Conservation (phyloP, 1,140 invertebrate species). For the Dreissena rostriformis region DNA sequence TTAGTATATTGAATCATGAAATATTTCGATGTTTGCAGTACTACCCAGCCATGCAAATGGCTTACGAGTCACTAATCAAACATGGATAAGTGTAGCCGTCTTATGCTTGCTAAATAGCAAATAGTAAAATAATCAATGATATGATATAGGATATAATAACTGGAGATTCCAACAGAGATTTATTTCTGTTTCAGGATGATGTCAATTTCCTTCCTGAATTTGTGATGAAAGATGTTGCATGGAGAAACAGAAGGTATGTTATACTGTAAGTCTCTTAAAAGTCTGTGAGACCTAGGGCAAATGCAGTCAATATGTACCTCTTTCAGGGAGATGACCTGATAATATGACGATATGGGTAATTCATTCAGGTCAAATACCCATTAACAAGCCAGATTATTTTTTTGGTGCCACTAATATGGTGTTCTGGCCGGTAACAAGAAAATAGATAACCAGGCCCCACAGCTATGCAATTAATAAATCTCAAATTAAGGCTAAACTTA, state of each 20-base stretch:
- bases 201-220: constrained; percentile 52
- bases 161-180: background rate
- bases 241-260: constrained; percentile 53
- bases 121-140: background rate
- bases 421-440: background rate
- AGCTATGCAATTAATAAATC: too few relatives aligned
- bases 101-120: background rate
- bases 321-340: background rate
- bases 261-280: background rate
- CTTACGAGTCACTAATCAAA: background rate
- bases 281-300: background rate
- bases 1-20: too few relatives aligned
- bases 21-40: background rate
- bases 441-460: too few relatives aligned
- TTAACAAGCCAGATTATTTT: background rate
- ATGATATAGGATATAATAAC: background rate
- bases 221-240: constrained; percentile 45
- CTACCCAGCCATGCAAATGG: background rate
- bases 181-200: constrained; percentile 51
- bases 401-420: background rate
- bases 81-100: background rate
- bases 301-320: too few relatives aligned
- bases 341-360: background rate
- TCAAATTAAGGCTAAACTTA: too few relatives aligned
- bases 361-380: background rate